Percentiles rank a stretch among this genome's conserved stretches.
Conservation (phyloP, 2,113 vertebrate genomes). For the Amazona guildingii region DNA sequence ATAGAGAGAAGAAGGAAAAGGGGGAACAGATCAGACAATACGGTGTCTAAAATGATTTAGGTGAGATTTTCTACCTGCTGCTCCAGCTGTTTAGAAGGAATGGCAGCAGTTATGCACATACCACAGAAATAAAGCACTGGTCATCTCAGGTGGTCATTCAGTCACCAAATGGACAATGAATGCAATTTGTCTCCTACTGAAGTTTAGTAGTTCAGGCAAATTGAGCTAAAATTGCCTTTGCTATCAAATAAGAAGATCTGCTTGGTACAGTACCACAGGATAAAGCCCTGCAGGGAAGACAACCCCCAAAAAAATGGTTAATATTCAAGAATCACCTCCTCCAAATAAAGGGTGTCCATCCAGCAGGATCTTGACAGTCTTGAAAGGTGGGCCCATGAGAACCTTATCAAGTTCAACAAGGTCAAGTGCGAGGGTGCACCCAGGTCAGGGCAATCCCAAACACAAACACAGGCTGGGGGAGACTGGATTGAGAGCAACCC, state of each 20-base stretch:
- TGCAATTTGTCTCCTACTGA: neutral
- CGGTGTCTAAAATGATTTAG: rapidly evolving
- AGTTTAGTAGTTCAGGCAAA: neutral
- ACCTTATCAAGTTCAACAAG: neutral
- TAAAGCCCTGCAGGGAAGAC: neutral
- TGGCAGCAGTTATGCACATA: neutral
- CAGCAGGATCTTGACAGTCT: neutral
- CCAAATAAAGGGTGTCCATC: neutral
- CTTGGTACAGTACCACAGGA: neutral
- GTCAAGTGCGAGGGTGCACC: neutral
- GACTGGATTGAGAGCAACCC: neutral
- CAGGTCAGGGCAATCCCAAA: neutral
- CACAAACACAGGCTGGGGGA: neutral
- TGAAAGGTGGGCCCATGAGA: neutral
- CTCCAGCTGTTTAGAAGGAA: neutral
- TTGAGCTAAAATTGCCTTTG: neutral
- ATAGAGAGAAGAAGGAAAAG: neutral
- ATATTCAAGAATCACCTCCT: neutral
- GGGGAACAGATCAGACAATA: neutral
- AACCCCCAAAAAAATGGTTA: neutral
- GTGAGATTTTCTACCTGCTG: neutral
- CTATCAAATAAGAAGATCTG: neutral
- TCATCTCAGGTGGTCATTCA: neutral
- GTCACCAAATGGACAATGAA: neutral
- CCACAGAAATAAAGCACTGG: neutral